A percentile compares a stretch with the other conserved stretches of the same genome.
Evolutionary conservation across 2,113 vertebrate species (phyloP).

Genomic region (Cyprinodon variegatus): DNA sequence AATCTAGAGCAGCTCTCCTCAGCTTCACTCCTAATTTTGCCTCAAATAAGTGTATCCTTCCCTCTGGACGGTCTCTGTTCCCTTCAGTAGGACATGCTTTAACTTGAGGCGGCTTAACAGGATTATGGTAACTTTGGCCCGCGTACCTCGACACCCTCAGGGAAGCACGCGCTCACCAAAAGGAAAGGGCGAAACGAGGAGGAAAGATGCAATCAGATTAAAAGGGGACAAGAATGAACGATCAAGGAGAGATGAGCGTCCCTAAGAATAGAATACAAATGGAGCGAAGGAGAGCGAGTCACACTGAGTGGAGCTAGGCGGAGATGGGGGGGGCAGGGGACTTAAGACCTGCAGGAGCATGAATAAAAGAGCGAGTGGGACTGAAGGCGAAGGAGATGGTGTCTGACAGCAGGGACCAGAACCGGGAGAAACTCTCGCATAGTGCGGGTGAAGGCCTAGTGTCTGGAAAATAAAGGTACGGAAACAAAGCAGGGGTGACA

Average conservation of each 20-base stretch:
- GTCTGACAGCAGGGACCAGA: slow-evolving; percentile 52
- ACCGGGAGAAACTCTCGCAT: slow-evolving; percentile 57
- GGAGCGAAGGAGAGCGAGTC: slow-evolving; percentile 36
- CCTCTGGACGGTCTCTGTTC: slow-evolving; percentile 7
- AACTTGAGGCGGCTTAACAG: slow-evolving; percentile 47
- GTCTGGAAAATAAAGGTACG: slow-evolving; percentile 17
- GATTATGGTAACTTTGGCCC: slow-evolving; percentile 53
- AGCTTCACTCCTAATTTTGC: slow-evolving; percentile 40
- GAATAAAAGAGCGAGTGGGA: slow-evolving; percentile 70
- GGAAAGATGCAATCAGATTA: slow-evolving; percentile 65
- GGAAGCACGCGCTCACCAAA: slow-evolving; percentile 43
- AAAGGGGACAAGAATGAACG: slow-evolving; percentile 42
- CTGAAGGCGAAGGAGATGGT: slow-evolving; percentile 66
- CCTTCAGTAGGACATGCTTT: slow-evolving; percentile 4
- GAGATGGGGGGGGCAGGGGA: background rate
- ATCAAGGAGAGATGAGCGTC: slow-evolving; percentile 61
- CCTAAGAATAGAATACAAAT: slow-evolving; percentile 69
- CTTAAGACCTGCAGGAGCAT: slow-evolving; percentile 51
- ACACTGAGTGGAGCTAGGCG: background rate
- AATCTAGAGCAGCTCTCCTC: slow-evolving; percentile 27
- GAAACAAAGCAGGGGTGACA: slow-evolving; percentile 50
- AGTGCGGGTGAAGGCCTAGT: slow-evolving; percentile 51
- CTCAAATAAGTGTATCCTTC: slow-evolving; percentile 46
- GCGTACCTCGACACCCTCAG: slow-evolving; percentile 40
- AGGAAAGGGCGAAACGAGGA: slow-evolving; percentile 36